phyloP scores from a whole-genome alignment of 2,797 vertebrate genomes.

The Apogon talboti region DNA sequence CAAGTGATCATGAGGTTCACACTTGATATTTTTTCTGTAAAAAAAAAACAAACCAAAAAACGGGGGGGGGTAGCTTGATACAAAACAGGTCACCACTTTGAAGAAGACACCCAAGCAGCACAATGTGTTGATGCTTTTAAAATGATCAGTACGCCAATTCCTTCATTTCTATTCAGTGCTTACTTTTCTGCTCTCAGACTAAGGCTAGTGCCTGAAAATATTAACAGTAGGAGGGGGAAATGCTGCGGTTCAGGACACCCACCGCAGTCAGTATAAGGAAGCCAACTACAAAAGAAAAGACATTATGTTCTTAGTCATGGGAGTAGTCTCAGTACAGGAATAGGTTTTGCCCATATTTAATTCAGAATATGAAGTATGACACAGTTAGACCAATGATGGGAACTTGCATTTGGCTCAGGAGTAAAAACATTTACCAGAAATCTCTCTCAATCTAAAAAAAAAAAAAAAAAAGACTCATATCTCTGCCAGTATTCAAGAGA shows the following conservation, averaged over 20 bases:
- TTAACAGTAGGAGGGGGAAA: conserved; percentile 9
- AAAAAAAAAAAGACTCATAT: background rate
- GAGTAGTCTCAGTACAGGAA: conserved; percentile 9
- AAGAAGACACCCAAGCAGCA: background rate
- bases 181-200: background rate
- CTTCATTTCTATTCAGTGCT: background rate
- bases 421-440: conserved; percentile 4
- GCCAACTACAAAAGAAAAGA: background rate
- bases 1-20: background rate
- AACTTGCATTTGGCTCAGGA: background rate
- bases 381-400: background rate
- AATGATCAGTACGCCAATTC: background rate
- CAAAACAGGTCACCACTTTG: background rate
- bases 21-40: background rate
- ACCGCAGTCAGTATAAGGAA: conserved; percentile 31
- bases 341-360: background rate
- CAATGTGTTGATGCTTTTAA: conserved; percentile 2
- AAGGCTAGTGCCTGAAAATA: conserved; percentile 13
- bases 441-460: background rate
- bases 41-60: too few species aligned
- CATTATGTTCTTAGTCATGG: conserved; percentile 23
- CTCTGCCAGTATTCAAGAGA: background rate
- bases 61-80: background rate
- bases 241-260: conserved; percentile 11
- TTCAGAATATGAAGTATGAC: conserved; percentile 6